phyloP scores from a whole-genome alignment of 2,888 invertebrate species.

The Cataglyphis rosenhaueri region DNA sequence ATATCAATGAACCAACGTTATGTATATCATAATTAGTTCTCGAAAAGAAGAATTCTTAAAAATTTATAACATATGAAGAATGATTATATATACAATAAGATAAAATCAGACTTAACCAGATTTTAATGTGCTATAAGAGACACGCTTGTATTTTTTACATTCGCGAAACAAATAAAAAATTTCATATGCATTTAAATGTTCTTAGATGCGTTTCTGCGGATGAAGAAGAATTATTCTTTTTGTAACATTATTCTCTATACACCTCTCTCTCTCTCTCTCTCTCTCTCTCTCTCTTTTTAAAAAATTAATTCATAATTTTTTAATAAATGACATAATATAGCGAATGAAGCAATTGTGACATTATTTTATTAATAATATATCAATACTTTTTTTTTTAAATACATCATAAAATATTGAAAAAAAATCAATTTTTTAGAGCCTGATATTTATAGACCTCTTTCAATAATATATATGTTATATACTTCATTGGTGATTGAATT shows the following conservation, averaged over 20 bases:
- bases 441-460: not conserved
- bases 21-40: not conserved
- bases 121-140: not conserved
- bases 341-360: not conserved
- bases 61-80: not conserved
- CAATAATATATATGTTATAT: not conserved
- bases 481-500: not conserved
- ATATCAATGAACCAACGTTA: not conserved
- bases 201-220: not conserved
- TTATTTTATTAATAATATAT: not conserved
- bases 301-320: not conserved
- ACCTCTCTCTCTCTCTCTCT: not conserved
- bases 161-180: not conserved
- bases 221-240: not conserved
- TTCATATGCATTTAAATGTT: not conserved
- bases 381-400: not conserved
- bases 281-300: not conserved
- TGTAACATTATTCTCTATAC: not conserved
- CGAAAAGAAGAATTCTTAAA: not conserved
- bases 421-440: not conserved
- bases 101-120: not conserved
- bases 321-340: not conserved
- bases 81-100: not conserved
- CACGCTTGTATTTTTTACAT: not conserved
- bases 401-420: not conserved